Conservation (phyloP, 2,888 invertebrate species). For the Oasisia sp. region DNA sequence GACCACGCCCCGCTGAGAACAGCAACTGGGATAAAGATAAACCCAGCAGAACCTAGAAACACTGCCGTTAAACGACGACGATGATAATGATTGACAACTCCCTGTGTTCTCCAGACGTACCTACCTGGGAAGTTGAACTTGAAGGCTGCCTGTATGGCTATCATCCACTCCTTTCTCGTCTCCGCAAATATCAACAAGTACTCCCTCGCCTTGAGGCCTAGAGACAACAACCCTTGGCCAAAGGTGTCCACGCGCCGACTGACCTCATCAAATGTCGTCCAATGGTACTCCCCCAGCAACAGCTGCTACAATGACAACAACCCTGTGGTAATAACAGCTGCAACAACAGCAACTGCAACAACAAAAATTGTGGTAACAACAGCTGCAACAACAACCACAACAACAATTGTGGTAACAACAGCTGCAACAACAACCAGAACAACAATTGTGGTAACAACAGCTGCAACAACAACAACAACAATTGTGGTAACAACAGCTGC, state of each 20-base stretch:
- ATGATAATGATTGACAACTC: background rate
- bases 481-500: too few species aligned
- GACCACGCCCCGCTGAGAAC: too few species aligned
- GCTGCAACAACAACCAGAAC: too few species aligned
- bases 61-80: too few species aligned
- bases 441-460: too few species aligned
- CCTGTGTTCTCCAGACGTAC: constrained; percentile 17
- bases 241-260: constrained; percentile 81
- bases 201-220: constrained; percentile 77
- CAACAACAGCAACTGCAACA: too few species aligned
- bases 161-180: constrained; percentile 97
- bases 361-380: too few species aligned
- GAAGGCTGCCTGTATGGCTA: constrained; percentile 95
- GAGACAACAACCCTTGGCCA: constrained; percentile 83
- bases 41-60: too few species aligned
- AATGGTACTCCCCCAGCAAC: constrained; percentile 91
- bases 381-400: too few species aligned
- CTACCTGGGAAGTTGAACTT: constrained; percentile 88
- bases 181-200: constrained; percentile 94
- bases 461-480: too few species aligned
- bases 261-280: constrained; percentile 85
- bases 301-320: constrained; percentile 70
- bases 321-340: background rate
- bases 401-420: too few species aligned
- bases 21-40: too few species aligned